A percentile compares a stretch with the other conserved stretches of the same genome.
phyloP scores from a whole-genome alignment of 2,888 invertebrate genomes.

The Adelognathus sp. region DNA sequence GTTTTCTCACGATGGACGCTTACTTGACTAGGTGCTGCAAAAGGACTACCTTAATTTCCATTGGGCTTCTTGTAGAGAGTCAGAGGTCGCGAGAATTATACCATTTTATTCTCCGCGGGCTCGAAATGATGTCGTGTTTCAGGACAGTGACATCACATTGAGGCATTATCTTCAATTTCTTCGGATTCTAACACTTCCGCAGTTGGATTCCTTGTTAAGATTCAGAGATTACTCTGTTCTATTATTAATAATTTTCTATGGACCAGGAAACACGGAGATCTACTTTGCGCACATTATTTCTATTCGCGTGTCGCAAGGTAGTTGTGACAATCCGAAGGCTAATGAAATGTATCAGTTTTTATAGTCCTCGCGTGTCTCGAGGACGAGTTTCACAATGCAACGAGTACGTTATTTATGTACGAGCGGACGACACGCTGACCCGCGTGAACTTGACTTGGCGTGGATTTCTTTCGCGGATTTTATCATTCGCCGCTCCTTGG shows the following conservation, averaged over 20 bases:
- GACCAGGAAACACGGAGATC: not conserved
- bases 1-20: no score
- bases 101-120: no score
- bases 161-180: slow-evolving; percentile 23
- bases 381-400: slow-evolving; percentile 43
- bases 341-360: not conserved
- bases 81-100: no score
- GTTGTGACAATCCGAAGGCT: not conserved
- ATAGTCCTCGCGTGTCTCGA: slow-evolving; percentile 43
- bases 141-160: no score
- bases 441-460: slow-evolving; percentile 45
- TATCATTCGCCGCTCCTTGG: slow-evolving; percentile 22
- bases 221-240: not conserved
- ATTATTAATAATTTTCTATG: not conserved
- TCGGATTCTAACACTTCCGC: slow-evolving; percentile 1
- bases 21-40: no score
- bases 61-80: no score
- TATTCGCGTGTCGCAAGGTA: slow-evolving; percentile 17
- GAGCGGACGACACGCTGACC: slow-evolving; percentile 6
- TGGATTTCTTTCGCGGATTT: slow-evolving; percentile 9
- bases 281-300: not conserved
- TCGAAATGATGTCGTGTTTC: no score
- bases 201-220: no score
- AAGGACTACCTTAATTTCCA: no score
- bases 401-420: not conserved